Percentiles rank a stretch among this genome's conserved stretches.
phyloP scores from a whole-genome alignment of 2,888 invertebrate genomes.

The Pollenia labialis region DNA sequence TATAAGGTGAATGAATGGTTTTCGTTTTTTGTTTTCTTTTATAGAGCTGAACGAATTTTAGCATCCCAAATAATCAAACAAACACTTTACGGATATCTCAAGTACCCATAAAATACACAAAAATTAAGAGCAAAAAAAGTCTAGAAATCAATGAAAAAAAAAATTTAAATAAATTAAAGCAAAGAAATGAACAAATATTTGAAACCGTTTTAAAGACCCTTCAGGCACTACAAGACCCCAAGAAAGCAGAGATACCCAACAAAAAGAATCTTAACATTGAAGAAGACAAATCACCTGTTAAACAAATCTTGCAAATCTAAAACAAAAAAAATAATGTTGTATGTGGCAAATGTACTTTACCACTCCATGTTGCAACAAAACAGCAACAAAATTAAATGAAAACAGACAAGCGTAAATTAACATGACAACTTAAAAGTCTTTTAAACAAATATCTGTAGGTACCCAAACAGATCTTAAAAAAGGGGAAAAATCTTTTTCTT shows the following conservation, averaged over 20 bases:
- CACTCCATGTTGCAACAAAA: slow-evolving; percentile 19
- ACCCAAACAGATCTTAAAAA: neutral
- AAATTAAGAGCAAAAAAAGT: neutral
- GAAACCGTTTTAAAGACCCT: slow-evolving; percentile 60
- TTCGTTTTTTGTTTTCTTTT: slow-evolving; percentile 22
- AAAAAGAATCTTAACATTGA: slow-evolving; percentile 29
- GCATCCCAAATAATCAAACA: slow-evolving; percentile 33
- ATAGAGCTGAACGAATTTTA: slow-evolving; percentile 61
- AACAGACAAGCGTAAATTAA: slow-evolving; percentile 71
- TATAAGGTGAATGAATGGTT: slow-evolving; percentile 61
- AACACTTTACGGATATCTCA: slow-evolving; percentile 4
- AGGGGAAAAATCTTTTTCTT: neutral
- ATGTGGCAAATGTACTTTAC: slow-evolving; percentile 33
- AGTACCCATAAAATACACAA: slow-evolving; percentile 33
- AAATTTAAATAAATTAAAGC: slow-evolving; percentile 56
- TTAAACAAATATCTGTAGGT: neutral
- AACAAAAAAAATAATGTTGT: slow-evolving; percentile 15
- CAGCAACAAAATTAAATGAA: slow-evolving; percentile 25
- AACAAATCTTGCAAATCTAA: slow-evolving; percentile 38
- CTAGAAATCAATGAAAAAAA: slow-evolving; percentile 56
- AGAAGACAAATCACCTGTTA: slow-evolving; percentile 72
- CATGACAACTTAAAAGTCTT: slow-evolving; percentile 65
- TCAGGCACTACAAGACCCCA: slow-evolving; percentile 17
- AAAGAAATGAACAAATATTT: slow-evolving; percentile 38
- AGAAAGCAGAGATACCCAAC: neutral